Base-by-base conservation (phyloP, 2,113 vertebrate species). In the Nesoenas mayeri region DNA sequence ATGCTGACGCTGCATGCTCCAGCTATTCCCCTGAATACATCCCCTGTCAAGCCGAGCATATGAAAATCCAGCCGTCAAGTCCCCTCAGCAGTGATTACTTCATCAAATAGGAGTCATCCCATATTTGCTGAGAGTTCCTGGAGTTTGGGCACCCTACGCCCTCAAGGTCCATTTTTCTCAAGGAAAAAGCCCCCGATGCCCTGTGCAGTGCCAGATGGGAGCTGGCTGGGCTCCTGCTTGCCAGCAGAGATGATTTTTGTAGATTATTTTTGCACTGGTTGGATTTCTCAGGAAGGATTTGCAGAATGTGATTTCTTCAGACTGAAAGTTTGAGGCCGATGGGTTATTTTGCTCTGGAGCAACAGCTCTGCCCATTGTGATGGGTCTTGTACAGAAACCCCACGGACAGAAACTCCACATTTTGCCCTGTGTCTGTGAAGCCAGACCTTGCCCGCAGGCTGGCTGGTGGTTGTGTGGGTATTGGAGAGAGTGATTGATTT, bases 21-120 rank as follows among this genome's bases (percentile, higher is more conserved):
- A 92, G 85, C 93, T 91, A 81, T 80, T 89, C 17, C 79, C 85
- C 91, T 89, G 93, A 97, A 96, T 91, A 91, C 94, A 93, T 62
- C 80, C 91, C 79, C 78, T 88, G 90, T 79, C 80, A 84, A 95
- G 66, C 93, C 4, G 0, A 91, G 93, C 93, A 73, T 88, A 88
- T 79, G 89, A 58, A 94, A 95, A 92, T 42, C 38, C 72, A 19
- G 69, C 79, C 38, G 0, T 70, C 88, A 38, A 38, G 88, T 79
- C 83, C 84, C 47, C 75, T 85, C 86, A 57, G 11, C 94, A 88
- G 5, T 10, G 40, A 84, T 70, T 42, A 25, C 85, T 91, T 93
- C 90, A 88, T 79, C 16, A 58, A 42, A 19, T 3, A 10, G 75
- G 86, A 75, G 50, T 8, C 79, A 31, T 31, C 54, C 85, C 50